phyloP scores from a whole-genome alignment of 2,797 vertebrate species.

The Rousettus madagascariensis region DNA sequence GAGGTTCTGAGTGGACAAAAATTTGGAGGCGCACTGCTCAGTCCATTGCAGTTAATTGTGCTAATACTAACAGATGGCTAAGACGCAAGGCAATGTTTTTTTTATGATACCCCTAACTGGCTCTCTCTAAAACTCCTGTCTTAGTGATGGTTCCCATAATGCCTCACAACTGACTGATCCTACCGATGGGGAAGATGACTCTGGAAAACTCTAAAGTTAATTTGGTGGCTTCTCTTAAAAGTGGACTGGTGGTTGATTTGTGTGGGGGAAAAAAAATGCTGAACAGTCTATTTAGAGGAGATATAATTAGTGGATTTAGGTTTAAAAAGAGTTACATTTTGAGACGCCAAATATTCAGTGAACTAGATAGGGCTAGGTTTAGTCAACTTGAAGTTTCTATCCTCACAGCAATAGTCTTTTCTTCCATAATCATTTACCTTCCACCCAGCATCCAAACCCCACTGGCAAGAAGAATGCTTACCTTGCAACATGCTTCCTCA shows the following conservation, averaged over 20 bases:
- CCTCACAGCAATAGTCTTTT: not conserved
- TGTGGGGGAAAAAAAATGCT: not conserved
- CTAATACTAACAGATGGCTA: not conserved
- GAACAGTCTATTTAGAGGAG: not conserved
- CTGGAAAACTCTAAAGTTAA: not conserved
- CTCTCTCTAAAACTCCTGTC: not conserved
- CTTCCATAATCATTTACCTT: not conserved
- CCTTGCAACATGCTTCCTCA: constrained; percentile 6
- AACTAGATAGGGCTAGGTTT: not conserved
- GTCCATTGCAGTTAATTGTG: not conserved
- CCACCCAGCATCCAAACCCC: not conserved
- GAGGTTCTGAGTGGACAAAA: not conserved
- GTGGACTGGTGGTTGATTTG: not conserved
- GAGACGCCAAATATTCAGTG: constrained; percentile 2
- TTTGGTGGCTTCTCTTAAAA: constrained; percentile 4
- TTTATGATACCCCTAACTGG: not conserved
- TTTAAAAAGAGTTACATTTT: not conserved
- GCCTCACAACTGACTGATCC: not conserved
- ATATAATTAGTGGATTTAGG: not conserved
- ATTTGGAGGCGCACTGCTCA: not conserved
- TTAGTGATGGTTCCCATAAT: not conserved
- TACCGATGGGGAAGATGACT: not conserved
- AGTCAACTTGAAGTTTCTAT: not conserved
- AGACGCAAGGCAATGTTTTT: not conserved
- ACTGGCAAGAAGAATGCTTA: not conserved